Base-by-base conservation (phyloP, 2,113 vertebrate species). In the Chloropsis hardwickii region DNA sequence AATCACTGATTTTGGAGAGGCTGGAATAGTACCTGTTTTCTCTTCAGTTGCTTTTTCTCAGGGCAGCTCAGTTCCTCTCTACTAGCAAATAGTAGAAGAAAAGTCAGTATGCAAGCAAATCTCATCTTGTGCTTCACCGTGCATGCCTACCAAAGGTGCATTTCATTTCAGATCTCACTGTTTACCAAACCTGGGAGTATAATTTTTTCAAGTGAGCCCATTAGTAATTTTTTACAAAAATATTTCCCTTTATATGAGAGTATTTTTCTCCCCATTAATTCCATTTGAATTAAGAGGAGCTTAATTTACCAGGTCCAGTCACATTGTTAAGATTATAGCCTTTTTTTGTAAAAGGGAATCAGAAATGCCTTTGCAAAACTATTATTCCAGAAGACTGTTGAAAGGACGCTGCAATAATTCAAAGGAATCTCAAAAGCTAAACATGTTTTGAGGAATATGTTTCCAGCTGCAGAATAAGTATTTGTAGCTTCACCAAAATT, bases 71-170 rank as follows among this genome's bases (percentile, higher is more conserved):
- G 48, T 11, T 95, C 83, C 80, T 95, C 66, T 79, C 72, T 76
- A 40, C 65, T 61, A 79, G 58, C 86, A 95, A 95, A 90, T 73
- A 91, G 79, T 45, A 4, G 50, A 93, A 91, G 56, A 89, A 96
- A 97, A 96, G 85, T 85, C 91, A 93, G 67, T 78, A 93, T 37
- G 58, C 42, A 94, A 88, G 87, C 37, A 65, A 22, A 94, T 48
- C 40, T 18, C 20, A 14, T 10, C 33, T 27, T 56, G 33, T 42
- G 72, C 33, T 81, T 82, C 44, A 48, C 51, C 24, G 24, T 15
- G 23, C 8, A 18, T 29, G 16, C 31, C n/a, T 47, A 78, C 42
- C 33, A 54, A 81, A 40, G 19, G 29, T 9, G 20, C 16, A 28
- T 37, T 81, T 76, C 6, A 44, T 66, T 23, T 58, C 39, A 64